phyloP scores from a whole-genome alignment of 2,113 vertebrate genomes.

The Apteryx mantelli region DNA sequence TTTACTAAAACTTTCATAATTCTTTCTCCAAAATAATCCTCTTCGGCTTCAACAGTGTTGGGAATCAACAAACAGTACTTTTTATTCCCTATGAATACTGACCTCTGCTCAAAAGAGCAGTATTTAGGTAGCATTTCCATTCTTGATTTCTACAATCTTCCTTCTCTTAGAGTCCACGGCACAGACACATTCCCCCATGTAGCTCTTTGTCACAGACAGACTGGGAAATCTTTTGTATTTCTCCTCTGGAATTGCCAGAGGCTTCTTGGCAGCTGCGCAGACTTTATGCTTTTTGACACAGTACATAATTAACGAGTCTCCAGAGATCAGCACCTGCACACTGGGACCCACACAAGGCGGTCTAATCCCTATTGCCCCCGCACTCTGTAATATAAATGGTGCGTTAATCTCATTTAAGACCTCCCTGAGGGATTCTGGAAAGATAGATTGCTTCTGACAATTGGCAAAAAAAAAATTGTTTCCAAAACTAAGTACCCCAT shows the following conservation, averaged over 20 bases:
- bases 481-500: background rate
- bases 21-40: background rate
- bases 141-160: background rate
- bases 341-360: background rate
- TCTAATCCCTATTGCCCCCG: background rate
- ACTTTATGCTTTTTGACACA: background rate
- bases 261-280: background rate
- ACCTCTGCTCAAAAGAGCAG: background rate
- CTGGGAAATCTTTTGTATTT: background rate
- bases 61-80: background rate
- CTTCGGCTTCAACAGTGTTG: background rate
- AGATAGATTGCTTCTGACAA: background rate
- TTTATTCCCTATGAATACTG: background rate
- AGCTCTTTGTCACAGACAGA: background rate
- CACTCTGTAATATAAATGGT: background rate
- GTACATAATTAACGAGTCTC: fast-evolving
- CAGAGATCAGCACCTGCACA: background rate
- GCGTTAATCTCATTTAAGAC: background rate
- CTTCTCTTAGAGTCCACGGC: background rate
- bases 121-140: background rate
- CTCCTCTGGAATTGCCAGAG: background rate
- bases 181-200: background rate
- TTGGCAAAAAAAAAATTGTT: fast-evolving
- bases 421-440: background rate
- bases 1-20: background rate